Conservation (phyloP, 1,140 invertebrate genomes). For the Arctopsyche grandis region DNA sequence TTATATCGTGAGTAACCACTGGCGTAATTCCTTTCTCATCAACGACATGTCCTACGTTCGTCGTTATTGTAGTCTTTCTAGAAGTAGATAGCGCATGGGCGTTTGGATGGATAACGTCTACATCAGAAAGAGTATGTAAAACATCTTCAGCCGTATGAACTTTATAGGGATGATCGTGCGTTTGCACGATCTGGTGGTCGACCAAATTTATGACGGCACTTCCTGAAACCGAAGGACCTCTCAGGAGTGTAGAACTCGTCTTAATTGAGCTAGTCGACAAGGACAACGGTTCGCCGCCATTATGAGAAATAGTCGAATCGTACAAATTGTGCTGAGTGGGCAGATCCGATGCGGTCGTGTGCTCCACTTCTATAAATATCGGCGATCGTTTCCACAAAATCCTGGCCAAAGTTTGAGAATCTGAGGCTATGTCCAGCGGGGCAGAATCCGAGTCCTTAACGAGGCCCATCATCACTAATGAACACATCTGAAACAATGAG, state of each 20-base stretch:
- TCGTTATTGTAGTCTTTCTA: conserved; percentile 45
- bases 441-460: background rate
- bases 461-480: background rate
- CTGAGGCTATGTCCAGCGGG: background rate
- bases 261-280: conserved; percentile 39
- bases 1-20: conserved; percentile 38
- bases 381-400: conserved; percentile 6
- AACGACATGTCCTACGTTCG: conserved; percentile 42
- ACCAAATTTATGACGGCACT: conserved; percentile 44
- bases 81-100: conserved; percentile 36
- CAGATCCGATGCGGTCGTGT: conserved; percentile 31
- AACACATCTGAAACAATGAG: conserved; percentile 30
- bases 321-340: conserved; percentile 14
- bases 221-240: conserved; percentile 41
- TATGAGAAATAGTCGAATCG: background rate
- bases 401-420: background rate
- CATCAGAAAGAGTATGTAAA: background rate
- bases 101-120: conserved; percentile 31
- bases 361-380: conserved; percentile 2
- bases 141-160: conserved; percentile 33
- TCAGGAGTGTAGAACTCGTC: conserved; percentile 3
- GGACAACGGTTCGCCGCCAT: background rate
- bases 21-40: conserved; percentile 41
- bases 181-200: conserved; percentile 41
- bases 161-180: conserved; percentile 30